These are phyloP conservation scores for Spizaetus ornatus DNA, from an alignment of 2,113 vertebrate genomes.

Conservation along the genomic window DNA sequence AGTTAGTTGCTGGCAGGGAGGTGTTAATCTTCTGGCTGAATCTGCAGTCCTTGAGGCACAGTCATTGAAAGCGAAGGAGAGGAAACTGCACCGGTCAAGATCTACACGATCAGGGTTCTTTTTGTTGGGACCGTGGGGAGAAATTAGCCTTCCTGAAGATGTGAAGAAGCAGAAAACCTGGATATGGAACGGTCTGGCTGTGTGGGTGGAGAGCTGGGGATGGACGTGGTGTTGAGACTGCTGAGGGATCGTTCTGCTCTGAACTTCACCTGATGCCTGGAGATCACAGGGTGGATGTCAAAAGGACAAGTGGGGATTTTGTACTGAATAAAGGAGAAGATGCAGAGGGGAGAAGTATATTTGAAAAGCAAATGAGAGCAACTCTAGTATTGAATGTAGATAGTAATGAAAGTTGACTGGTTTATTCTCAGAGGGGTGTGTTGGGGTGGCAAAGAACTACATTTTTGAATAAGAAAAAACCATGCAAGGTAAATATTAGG, in stretches of 20 bases:
- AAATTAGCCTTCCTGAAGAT: background rate
- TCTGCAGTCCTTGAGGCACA: background rate
- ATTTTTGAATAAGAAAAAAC: background rate
- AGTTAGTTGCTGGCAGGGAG: background rate
- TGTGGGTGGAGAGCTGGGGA: background rate
- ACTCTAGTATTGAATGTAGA: background rate
- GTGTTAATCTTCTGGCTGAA: background rate
- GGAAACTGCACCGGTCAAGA: background rate
- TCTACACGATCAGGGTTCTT: rapidly evolving
- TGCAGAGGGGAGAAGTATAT: background rate
- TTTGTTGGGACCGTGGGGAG: background rate
- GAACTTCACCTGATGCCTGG: background rate
- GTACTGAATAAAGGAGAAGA: background rate
- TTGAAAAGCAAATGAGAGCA: background rate
- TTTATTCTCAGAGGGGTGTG: background rate
- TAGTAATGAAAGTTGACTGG: background rate
- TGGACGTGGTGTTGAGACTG: rapidly evolving
- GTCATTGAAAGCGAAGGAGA: background rate
- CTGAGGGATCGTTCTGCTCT: background rate
- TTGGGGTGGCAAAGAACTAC: background rate
- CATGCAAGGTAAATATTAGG: background rate
- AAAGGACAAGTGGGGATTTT: background rate
- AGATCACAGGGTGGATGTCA: background rate
- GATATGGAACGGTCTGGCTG: background rate
- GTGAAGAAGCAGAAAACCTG: background rate